Evolutionary conservation across 2,797 vertebrate genomes (phyloP).

Genomic region (Chaetodon trifasciatus): DNA sequence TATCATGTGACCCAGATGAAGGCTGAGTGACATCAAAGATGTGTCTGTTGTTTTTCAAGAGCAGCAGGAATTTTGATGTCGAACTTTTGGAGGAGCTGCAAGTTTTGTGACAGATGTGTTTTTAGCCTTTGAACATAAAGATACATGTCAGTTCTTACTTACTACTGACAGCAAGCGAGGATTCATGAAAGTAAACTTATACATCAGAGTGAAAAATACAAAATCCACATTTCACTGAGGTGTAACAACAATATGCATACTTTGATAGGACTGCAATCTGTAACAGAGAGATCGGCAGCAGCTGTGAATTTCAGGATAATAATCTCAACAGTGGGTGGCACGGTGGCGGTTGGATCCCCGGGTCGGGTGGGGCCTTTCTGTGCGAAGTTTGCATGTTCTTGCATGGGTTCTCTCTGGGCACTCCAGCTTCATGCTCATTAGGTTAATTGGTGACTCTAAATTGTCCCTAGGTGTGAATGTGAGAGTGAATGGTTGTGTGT

Average conservation of each 20-base stretch:
- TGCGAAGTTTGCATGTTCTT: no score
- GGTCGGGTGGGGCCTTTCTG: no score
- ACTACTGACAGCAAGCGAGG: conserved; percentile 4
- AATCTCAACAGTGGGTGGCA: not conserved
- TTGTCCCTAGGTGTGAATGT: no score
- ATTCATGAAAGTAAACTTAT: conserved; percentile 9
- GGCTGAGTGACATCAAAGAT: conserved; percentile 41
- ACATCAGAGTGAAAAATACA: not conserved
- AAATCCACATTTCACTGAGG: not conserved
- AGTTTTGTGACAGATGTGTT: conserved; percentile 24
- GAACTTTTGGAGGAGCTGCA: conserved; percentile 7
- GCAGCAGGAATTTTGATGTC: conserved; percentile 38
- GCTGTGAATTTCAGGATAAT: not conserved
- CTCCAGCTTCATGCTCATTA: no score
- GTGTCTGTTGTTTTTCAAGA: conserved; percentile 50
- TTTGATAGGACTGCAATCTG: not conserved
- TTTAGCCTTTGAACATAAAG: conserved; percentile 39
- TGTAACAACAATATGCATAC: not conserved
- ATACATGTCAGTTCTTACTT: conserved; percentile 25
- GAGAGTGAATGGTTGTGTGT: no score
- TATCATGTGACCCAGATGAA: conserved; percentile 23
- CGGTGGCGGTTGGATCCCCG: no score
- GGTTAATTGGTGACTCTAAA: no score
- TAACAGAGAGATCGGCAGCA: not conserved
- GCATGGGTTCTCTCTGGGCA: no score